These are phyloP conservation scores for Eupithecia inturbata DNA, from an alignment of 2,888 invertebrate species.

Conservation along the genomic window DNA sequence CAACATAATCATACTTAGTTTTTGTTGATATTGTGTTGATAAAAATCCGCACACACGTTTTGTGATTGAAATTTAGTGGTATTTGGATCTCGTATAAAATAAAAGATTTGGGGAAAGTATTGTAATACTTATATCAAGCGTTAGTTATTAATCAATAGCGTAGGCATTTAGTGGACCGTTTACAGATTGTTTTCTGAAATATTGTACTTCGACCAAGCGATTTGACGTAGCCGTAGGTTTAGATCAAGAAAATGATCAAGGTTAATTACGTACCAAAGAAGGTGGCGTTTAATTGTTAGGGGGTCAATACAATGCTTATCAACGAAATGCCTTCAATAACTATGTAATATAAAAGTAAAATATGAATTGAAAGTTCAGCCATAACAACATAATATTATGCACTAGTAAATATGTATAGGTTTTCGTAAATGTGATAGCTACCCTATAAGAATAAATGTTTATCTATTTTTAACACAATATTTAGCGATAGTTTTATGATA, in stretches of 20 bases:
- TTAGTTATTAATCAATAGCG: not conserved
- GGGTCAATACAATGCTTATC: not conserved
- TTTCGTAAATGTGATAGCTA: slow-evolving; percentile 43
- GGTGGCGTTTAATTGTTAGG: not conserved
- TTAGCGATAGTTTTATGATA: not conserved
- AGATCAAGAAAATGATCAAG: not conserved
- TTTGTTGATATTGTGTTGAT: slow-evolving; percentile 8
- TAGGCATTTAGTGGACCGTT: not conserved
- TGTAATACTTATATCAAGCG: not conserved
- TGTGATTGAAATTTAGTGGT: slow-evolving; percentile 37
- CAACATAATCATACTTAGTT: not conserved
- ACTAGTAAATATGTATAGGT: slow-evolving; percentile 26
- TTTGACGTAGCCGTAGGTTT: slow-evolving; percentile 1
- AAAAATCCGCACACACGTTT: slow-evolving; percentile 17
- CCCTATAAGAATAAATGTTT: slow-evolving; percentile 8
- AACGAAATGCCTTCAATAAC: slow-evolving; percentile 35
- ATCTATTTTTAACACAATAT: not conserved
- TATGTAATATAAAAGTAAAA: slow-evolving; percentile 7
- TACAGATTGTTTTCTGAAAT: not conserved
- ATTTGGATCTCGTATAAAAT: slow-evolving; percentile 49
- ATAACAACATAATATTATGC: slow-evolving; percentile 14
- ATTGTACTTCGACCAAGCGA: not conserved
- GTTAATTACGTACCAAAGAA: not conserved
- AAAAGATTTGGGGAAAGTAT: slow-evolving; percentile 31
- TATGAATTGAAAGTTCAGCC: slow-evolving; percentile 17